These are phyloP conservation scores for Drosophila ezoana DNA, from an alignment of 2,888 invertebrate genomes.

Conservation along the genomic window DNA sequence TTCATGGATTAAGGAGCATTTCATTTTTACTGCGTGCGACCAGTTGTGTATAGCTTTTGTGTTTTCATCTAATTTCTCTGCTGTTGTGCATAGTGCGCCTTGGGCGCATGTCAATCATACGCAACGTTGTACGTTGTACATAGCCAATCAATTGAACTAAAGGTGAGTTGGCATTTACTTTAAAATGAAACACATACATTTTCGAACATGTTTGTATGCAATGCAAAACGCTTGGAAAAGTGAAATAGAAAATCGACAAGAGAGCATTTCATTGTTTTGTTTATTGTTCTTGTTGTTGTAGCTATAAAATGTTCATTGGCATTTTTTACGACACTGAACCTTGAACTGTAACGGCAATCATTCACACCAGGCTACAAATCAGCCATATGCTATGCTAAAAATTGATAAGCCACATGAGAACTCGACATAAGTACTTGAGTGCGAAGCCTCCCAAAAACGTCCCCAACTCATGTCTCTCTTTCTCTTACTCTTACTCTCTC, in stretches of 20 bases:
- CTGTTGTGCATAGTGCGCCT: slow-evolving; percentile 27
- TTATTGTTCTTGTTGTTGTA: not conserved
- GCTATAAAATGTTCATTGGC: slow-evolving; percentile 22
- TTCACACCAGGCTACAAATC: slow-evolving; percentile 28
- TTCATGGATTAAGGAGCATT: slow-evolving; percentile 62
- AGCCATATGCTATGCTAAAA: slow-evolving; percentile 5
- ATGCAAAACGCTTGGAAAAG: slow-evolving; percentile 24
- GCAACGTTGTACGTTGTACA: slow-evolving; percentile 59
- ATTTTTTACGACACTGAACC: slow-evolving; percentile 33
- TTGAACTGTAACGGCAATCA: slow-evolving; percentile 35
- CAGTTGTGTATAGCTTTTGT: slow-evolving; percentile 30
- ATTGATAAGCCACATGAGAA: slow-evolving; percentile 46
- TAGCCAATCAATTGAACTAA: slow-evolving; percentile 35
- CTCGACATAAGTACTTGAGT: slow-evolving; percentile 22
- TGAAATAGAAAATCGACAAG: slow-evolving; percentile 32
- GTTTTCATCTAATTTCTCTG: slow-evolving; percentile 45
- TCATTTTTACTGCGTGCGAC: slow-evolving; percentile 48
- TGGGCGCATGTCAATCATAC: slow-evolving; percentile 68
- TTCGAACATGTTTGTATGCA: not conserved
- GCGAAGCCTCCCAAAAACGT: no score
- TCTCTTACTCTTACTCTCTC: slow-evolving; percentile 1
- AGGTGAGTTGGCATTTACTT: slow-evolving; percentile 63
- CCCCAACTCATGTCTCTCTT: not conserved
- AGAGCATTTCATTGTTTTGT: slow-evolving; percentile 19
- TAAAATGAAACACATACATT: not conserved